Evolutionary conservation across 2,888 invertebrate genomes (phyloP).

Genomic region (Rhorus exstirpatorius): DNA sequence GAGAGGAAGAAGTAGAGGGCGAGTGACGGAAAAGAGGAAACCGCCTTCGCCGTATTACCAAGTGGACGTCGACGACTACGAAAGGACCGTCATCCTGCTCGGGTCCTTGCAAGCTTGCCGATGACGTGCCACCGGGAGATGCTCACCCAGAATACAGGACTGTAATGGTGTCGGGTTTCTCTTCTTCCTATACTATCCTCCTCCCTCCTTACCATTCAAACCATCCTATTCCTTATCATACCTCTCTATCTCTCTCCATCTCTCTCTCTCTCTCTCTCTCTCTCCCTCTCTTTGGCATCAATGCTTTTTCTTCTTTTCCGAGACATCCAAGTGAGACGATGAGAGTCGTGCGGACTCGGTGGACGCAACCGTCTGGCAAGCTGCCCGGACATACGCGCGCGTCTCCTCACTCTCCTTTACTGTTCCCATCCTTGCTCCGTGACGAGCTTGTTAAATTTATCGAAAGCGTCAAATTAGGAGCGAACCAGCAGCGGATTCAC

Average conservation of each 20-base stretch:
- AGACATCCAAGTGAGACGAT: constrained; percentile 75
- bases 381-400: constrained; percentile 80
- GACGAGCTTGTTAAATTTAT: constrained; percentile 86
- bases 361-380: constrained; percentile 79
- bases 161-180: constrained; percentile 82
- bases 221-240: constrained; percentile 50
- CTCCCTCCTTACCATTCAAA: constrained; percentile 42
- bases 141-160: constrained; percentile 81
- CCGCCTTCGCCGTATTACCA: constrained; percentile 82
- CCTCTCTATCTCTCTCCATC: neutral
- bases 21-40: constrained; percentile 68
- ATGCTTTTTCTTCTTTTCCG: constrained; percentile 58
- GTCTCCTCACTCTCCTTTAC: constrained; percentile 30
- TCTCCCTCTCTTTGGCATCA: constrained; percentile 40
- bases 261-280: constrained; percentile 14
- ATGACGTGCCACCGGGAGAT: constrained; percentile 69
- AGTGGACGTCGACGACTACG: constrained; percentile 82
- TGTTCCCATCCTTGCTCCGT: constrained; percentile 81
- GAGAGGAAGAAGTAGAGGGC: constrained; percentile 57
- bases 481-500: constrained; percentile 74
- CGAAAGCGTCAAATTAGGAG: constrained; percentile 85
- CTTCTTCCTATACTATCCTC: constrained; percentile 31
- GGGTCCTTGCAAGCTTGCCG: constrained; percentile 73
- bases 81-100: constrained; percentile 75
- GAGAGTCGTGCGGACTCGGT: constrained; percentile 74